Evolutionary conservation across 2,888 invertebrate species (phyloP), one percentile per base, ranked within the genome.

Genomic region (Epinotia demarniana): DNA sequence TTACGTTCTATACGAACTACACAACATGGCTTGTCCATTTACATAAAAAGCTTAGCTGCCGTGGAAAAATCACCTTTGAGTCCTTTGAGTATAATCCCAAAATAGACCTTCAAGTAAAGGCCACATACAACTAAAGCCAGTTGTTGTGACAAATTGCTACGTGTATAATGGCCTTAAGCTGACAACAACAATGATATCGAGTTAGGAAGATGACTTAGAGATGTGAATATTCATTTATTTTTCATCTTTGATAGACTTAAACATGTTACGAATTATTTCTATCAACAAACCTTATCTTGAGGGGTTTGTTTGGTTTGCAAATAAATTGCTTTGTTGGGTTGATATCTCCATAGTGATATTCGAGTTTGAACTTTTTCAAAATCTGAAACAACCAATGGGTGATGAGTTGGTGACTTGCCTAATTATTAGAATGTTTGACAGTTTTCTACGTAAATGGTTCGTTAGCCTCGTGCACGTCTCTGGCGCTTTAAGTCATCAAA

Each of bases 281-380:
- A 83, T 96, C 95, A 78, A 95, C 91, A 86, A 96, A 96, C 83
- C 96, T 94, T 85, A 96, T 95, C 85, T 95, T 95, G 76, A 96
- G 88, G 11, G 95, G 92, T 82, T 94, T 95, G 80, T 95, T 95
- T 4, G 96, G 96, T 77, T 92, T 93, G 23, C 95, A 94, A 78
- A 96, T 92, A 81, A 96, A 94, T 80, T 90, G 90, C 80, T 94
- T 94, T 63, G 94, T 95, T 72, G 95, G 94, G 73, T 89, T 87
- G 64, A 96, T 95, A 76, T 96, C 96, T 16, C 95, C 96, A 84
- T 96, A 96, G 82, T 96, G 95, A 82, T 96, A 96, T 82, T 96
- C 96, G 64, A 96, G 87, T 83, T 93, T 95, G 83, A 95, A 96
- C 82, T 95, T 95, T 79, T 95, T 94, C 71, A 96, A 79, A 73